Conservation (phyloP, 2,113 vertebrate genomes). For the Passer montanus region DNA sequence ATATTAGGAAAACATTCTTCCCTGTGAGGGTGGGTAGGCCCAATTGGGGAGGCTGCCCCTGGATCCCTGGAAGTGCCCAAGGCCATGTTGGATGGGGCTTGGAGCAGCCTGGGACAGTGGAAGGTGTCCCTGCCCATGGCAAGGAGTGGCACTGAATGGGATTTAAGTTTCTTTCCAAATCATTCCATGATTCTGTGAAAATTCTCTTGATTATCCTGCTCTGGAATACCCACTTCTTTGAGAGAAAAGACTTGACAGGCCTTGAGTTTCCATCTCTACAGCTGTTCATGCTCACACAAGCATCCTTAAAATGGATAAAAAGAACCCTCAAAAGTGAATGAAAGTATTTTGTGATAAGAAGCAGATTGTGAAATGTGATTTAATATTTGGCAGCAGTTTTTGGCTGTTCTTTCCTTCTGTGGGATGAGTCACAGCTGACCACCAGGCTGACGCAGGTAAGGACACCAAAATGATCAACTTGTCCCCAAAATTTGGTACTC, state of each 20-base stretch:
- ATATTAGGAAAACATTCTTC: neutral
- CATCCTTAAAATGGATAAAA: neutral
- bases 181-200: neutral
- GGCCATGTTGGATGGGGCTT: fast-evolving
- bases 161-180: neutral
- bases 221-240: neutral
- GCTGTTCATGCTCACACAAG: neutral
- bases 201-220: neutral
- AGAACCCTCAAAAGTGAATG: neutral
- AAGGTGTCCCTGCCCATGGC: neutral
- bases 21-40: neutral
- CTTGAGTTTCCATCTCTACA: neutral
- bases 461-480: neutral
- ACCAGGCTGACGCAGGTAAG: neutral
- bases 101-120: neutral
- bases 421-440: neutral
- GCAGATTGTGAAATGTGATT: neutral
- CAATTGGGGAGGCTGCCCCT: neutral
- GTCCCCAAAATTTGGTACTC: neutral
- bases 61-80: fast-evolving
- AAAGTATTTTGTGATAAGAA: neutral
- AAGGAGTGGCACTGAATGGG: neutral
- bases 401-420: neutral
- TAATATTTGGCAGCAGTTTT: neutral
- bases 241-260: neutral